A percentile compares a stretch with the other conserved stretches of the same genome.
phyloP scores from a whole-genome alignment of 2,113 vertebrate species.

The Gadus macrocephalus region DNA sequence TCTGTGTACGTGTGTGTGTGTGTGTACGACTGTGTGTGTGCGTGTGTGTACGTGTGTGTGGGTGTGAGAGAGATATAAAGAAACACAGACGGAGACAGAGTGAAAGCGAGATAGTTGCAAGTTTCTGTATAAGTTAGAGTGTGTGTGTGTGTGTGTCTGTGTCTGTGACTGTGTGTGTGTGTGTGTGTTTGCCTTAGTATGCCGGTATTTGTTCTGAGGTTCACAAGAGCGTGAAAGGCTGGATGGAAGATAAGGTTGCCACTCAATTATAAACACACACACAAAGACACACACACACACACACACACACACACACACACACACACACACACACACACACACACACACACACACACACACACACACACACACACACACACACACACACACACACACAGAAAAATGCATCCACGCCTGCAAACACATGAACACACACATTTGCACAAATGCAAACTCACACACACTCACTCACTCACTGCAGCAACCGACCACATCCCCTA shows the following conservation, averaged over 20 bases:
- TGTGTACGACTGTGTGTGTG: background rate
- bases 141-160: conserved; percentile 6
- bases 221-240: background rate
- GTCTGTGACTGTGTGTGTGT: conserved; percentile 7
- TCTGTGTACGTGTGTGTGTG: background rate
- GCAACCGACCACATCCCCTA: too few species aligned
- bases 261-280: background rate
- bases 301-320: background rate
- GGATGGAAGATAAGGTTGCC: background rate
- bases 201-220: background rate
- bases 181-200: background rate
- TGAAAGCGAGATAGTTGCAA: conserved; percentile 45
- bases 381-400: background rate
- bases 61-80: conserved; percentile 23
- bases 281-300: background rate
- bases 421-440: too few species aligned
- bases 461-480: too few species aligned
- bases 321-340: too few species aligned
- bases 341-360: too few species aligned
- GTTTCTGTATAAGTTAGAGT: background rate
- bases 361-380: too few species aligned
- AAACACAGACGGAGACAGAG: conserved; percentile 52
- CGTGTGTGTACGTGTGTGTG: background rate
- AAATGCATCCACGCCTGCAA: too few species aligned
- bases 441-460: too few species aligned